Conservation (phyloP, 2,797 vertebrate genomes). For the Neosalanx taihuensis region DNA sequence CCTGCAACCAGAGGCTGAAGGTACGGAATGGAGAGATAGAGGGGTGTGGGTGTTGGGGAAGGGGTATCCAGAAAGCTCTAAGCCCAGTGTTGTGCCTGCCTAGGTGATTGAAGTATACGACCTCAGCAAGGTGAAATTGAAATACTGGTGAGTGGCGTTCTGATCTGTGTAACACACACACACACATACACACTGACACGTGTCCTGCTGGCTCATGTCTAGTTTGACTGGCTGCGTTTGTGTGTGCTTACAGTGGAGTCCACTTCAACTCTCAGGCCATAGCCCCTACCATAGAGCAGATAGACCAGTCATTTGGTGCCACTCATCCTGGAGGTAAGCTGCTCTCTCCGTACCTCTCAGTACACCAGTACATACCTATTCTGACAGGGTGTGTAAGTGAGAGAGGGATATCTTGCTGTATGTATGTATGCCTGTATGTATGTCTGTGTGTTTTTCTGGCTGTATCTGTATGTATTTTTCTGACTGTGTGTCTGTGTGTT, state of each 20-base stretch:
- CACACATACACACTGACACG: background rate
- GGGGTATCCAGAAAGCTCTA: background rate
- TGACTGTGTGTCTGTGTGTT: background rate
- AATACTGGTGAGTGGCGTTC: constrained; percentile 92
- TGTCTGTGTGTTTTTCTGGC: background rate
- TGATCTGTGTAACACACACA: background rate
- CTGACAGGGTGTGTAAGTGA: background rate
- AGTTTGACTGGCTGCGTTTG: background rate
- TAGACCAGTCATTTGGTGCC: constrained; percentile 98
- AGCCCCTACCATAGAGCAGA: constrained; percentile 97
- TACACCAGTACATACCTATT: no score
- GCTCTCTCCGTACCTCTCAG: no score
- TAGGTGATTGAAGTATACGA: constrained; percentile 99
- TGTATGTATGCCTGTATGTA: background rate
- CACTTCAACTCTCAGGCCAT: constrained; percentile 99
- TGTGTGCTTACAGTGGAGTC: constrained; percentile 85
- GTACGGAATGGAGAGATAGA: constrained; percentile 54
- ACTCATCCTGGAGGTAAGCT: constrained; percentile 97
- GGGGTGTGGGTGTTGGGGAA: background rate
- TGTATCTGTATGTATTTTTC: background rate
- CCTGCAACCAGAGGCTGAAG: constrained; percentile 99
- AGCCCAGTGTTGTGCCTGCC: constrained; percentile 43
- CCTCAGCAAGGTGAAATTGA: constrained; percentile 98
- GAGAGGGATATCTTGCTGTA: background rate
- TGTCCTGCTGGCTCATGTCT: background rate